Conservation (phyloP, 2,888 invertebrate species). For the Melitaea athalia region DNA sequence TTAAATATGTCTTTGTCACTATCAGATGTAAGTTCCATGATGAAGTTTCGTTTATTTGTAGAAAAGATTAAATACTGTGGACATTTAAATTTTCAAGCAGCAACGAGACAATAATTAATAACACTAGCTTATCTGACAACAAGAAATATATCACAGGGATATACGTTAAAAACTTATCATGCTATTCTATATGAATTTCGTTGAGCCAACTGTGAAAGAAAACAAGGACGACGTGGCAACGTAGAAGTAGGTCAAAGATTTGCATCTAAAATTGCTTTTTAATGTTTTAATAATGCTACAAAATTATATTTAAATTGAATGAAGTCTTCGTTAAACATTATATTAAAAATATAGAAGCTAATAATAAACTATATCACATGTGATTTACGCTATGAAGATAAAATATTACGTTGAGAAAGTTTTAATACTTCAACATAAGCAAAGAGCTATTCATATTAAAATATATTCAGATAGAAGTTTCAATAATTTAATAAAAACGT, state of each 20-base stretch:
- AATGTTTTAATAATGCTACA: constrained; percentile 34
- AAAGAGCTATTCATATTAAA: constrained; percentile 7
- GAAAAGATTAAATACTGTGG: background rate
- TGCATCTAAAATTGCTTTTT: constrained; percentile 44
- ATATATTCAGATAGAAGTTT: constrained; percentile 44
- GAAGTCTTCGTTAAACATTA: background rate
- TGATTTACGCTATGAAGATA: background rate
- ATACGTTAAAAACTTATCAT: constrained; percentile 9
- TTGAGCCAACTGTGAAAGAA: constrained; percentile 44
- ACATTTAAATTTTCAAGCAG: background rate
- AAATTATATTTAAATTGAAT: constrained; percentile 18
- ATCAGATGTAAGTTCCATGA: too few relatives aligned
- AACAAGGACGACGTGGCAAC: constrained; percentile 46
- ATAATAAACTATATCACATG: too few relatives aligned
- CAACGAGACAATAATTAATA: background rate
- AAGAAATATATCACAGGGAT: background rate
- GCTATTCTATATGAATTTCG: constrained; percentile 40
- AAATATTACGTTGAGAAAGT: background rate
- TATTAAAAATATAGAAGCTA: background rate
- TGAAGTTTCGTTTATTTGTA: background rate
- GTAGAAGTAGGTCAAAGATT: constrained; percentile 50
- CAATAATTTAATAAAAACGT: constrained; percentile 44
- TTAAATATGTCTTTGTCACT: too few relatives aligned
- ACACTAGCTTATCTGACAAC: background rate
- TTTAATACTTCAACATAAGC: too few relatives aligned